Evolutionary conservation across 1,140 invertebrate species (phyloP), one percentile per base, ranked within the genome.

Genomic region (Heliconius eleuchia): DNA sequence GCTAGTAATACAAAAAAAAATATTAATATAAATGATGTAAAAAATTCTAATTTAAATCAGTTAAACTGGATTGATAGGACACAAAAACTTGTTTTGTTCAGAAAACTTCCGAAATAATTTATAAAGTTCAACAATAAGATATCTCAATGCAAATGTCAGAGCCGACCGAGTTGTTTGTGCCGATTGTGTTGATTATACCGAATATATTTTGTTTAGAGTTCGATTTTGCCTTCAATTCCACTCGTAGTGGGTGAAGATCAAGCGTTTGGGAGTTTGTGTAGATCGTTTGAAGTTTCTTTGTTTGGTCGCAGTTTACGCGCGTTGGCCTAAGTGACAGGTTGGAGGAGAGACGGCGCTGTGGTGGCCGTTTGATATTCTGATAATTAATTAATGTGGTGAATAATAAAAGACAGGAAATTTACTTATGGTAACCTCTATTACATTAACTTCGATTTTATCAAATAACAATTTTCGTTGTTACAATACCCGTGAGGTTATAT

Each of bases 81-180:
- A 30, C 27, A 30, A 66, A 27, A 66, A 66, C 60, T 27, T 16
- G 60, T 66, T 66, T 66, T 30, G 11, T 57, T 57, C 60, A 13
- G 60, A 66, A 66, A 66, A 66, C 60, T 27, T 66, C 60, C 60
- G 9, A 57, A 66, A 66, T 66, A 27, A 66, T 66, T 66, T 30
- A 9, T 66, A 30, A 66, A 66, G 23, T 66, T 30, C 27, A 66
- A 66, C 60, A 66, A 66, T 30, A 66, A 66, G 60, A 66, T 66
- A 66, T 66, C 60, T 66, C 60, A 66, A 66, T 66, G 60, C 60
- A 66, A 66, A 66, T 66, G 60, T 66, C 27, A 30, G n/a, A 60
- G 60, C 60, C 27, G 27, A 66, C 60, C 60, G 60, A 30, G 11
- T 66, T 66, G 60, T 66, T 66, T 66, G 60, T 30, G 60, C 23